Evolutionary conservation across 2,797 vertebrate genomes (phyloP).

Genomic region (Picus viridis): DNA sequence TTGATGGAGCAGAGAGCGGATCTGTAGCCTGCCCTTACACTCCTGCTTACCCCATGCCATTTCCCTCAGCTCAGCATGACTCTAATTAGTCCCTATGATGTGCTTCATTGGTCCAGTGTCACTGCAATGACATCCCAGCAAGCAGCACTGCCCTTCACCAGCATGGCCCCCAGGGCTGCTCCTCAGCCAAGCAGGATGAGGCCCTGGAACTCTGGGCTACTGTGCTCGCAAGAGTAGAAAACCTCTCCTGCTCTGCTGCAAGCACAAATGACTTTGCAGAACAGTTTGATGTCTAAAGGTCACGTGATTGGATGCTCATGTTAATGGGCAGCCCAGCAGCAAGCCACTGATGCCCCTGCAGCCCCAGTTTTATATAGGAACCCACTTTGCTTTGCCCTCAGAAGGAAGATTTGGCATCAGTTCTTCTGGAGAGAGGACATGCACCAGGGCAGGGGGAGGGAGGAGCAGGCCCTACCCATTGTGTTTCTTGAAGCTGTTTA

Average conservation of each 20-base stretch:
- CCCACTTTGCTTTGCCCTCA: not conserved
- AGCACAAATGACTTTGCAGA: not conserved
- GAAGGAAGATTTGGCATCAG: not conserved
- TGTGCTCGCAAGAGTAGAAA: not conserved
- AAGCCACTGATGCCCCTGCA: not conserved
- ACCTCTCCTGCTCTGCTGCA: not conserved
- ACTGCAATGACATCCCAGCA: not conserved
- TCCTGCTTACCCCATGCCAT: not conserved
- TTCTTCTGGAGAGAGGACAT: not conserved
- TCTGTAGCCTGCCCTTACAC: not conserved
- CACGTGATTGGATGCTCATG: rapidly evolving
- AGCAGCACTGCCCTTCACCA: not conserved
- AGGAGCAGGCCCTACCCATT: conserved; percentile 31
- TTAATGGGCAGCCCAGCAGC: not conserved
- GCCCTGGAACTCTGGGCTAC: rapidly evolving
- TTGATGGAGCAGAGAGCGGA: not conserved
- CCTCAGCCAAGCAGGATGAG: rapidly evolving
- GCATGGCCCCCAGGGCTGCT: rapidly evolving
- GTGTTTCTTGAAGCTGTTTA: conserved; percentile 10
- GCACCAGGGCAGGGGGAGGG: not conserved
- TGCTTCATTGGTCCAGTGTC: not conserved
- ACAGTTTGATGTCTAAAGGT: not conserved
- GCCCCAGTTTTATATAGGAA: not conserved
- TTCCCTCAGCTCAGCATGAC: not conserved
- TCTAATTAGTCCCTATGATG: rapidly evolving